Evolutionary conservation across 2,797 vertebrate genomes (phyloP), one percentile per base, ranked within the genome.

Genomic region (Enteromius viviparus): DNA sequence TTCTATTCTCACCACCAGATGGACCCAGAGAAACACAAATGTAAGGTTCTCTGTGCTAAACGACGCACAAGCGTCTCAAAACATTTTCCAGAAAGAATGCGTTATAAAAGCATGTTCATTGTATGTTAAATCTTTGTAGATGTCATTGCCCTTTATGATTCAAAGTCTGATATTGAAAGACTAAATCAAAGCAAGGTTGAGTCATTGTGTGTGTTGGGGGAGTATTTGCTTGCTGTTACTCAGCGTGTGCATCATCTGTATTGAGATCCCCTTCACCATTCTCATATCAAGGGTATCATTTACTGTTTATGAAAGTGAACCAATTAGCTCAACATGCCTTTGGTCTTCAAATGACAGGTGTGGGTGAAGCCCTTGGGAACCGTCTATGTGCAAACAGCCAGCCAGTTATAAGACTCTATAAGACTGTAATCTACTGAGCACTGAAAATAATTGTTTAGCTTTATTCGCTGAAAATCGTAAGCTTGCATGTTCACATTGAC

Each of bases 1-100:
- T 60, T 76, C 55, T 15, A 26, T 15, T 78, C 6, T n/a, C 51
- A 82, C 80, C 85, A 87, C 84, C 55, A 86, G 87, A 84, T 84
- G 84, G 84, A 66, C 64, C 45, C 66, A 80, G 66, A 83, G 60
- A 26, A 55, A 80, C 26, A 75, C n/a, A 81, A 32, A 76, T 17
- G 23, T 6, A n/a, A 3, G 17, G 12, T 19, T 29, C 68, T 84
- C 45, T 26, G 29, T 40, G 9, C 23, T 12, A 17, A 68, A 53
- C 71, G 37, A 81, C 2, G 12, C 23, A n/a, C 26, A 51, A 45
- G 29, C 49, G 5, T 40, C 11, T 62, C 19, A 62, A 8, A 8
- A 53, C 2, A 37, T 34, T 49, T 62, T 7, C 69, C 29, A 32
- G 29, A 49, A 81, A 72, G 17, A 34, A 32, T 64, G 26, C 21